These are phyloP conservation scores for Monopterus albus DNA, from an alignment of 2,113 vertebrate genomes.

Conservation along the genomic window DNA sequence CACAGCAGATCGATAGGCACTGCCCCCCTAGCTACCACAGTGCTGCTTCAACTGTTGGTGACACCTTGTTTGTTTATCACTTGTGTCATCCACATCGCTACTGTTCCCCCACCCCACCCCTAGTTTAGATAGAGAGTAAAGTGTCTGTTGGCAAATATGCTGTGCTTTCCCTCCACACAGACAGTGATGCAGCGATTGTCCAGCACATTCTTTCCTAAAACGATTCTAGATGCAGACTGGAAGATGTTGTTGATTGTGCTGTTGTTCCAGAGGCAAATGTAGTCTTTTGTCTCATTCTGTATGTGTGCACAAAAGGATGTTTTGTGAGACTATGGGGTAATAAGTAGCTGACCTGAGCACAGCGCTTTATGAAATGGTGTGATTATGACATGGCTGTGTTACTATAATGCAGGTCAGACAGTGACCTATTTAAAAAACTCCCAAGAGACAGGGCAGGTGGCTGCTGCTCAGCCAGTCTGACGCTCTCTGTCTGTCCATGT, in stretches of 20 bases:
- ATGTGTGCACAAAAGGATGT: constrained; percentile 42
- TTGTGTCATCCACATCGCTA: neutral
- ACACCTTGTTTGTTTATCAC: constrained; percentile 27
- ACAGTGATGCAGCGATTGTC: constrained; percentile 32
- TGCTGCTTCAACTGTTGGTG: constrained; percentile 22
- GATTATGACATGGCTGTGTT: constrained; percentile 72
- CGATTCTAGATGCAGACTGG: constrained; percentile 9
- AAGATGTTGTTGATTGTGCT: constrained; percentile 10
- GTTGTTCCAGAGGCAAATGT: constrained; percentile 16
- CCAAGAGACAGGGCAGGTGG: constrained; percentile 61
- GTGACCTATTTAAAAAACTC: constrained; percentile 75
- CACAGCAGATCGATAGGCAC: constrained; percentile 61
- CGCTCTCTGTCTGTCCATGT: constrained; percentile 40
- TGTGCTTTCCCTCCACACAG: constrained; percentile 30
- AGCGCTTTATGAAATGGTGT: constrained; percentile 58
- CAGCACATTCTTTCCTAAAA: constrained; percentile 20
- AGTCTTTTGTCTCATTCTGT: constrained; percentile 35
- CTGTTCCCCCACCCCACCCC: too few relatives aligned
- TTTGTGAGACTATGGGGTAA: constrained; percentile 51
- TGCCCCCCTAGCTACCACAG: constrained; percentile 54
- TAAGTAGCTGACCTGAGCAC: constrained; percentile 54
- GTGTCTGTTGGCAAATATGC: constrained; percentile 22
- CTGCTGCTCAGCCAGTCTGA: constrained; percentile 63
- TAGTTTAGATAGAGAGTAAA: constrained; percentile 46
- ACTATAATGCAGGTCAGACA: constrained; percentile 77